Percentiles rank a stretch among this genome's conserved stretches.
Evolutionary conservation across 1,140 invertebrate genomes (phyloP).

Genomic region (Prorops nasuta): DNA sequence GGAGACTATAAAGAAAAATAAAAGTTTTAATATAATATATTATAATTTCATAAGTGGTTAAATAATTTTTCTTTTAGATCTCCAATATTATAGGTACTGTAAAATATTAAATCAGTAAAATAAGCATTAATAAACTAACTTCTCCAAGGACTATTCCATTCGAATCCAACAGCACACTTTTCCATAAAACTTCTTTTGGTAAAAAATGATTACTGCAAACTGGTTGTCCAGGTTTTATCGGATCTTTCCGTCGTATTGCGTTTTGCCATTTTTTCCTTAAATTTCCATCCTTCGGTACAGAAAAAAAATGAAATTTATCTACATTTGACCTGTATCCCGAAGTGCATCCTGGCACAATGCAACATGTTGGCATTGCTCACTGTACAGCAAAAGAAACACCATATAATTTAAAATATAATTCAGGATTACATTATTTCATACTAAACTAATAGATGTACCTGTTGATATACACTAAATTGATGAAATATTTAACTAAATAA

Average conservation of each 20-base stretch:
- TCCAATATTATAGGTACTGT: not conserved
- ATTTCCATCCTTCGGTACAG: not conserved
- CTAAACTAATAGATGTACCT: no score
- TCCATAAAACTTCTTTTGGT: not conserved
- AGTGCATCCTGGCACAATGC: slow-evolving; percentile 1
- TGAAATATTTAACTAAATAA: no score
- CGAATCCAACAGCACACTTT: not conserved
- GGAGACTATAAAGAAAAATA: not conserved
- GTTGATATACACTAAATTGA: no score
- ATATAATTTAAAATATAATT: no score
- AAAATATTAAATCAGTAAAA: not conserved
- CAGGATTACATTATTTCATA: no score
- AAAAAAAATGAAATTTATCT: slow-evolving; percentile 5
- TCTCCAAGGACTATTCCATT: not conserved
- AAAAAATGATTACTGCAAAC: slow-evolving; percentile 5
- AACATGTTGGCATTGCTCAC: not conserved
- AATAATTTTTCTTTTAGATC: not conserved
- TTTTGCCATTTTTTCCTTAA: not conserved
- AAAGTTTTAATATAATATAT: not conserved
- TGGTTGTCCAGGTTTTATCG: not conserved
- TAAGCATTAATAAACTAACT: not conserved
- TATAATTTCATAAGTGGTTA: not conserved
- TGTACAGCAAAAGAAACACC: no score
- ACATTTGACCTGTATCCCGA: slow-evolving; percentile 4
- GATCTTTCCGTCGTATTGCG: not conserved